Evolutionary conservation across 2,797 vertebrate species (phyloP).

Genomic region (Smutsia gigantea): DNA sequence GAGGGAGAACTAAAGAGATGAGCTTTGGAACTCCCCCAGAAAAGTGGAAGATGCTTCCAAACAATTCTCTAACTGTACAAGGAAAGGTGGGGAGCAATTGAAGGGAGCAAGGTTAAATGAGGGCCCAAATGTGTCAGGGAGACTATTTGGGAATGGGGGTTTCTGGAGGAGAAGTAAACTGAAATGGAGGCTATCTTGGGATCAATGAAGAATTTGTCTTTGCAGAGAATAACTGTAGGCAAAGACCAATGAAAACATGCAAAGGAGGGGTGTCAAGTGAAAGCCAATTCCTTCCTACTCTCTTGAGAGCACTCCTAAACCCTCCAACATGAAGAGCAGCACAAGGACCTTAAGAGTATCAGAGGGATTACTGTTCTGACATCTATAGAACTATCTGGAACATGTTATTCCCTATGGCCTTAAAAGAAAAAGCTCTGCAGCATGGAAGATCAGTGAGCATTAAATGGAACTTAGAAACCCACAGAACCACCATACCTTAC

Average conservation of each 20-base stretch:
- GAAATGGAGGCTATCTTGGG: background rate
- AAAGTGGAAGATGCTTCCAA: background rate
- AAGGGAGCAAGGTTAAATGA: slow-evolving; percentile 2
- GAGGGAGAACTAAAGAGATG: slow-evolving; percentile 25
- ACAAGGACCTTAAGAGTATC: slow-evolving; percentile 7
- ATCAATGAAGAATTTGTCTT: slow-evolving; percentile 46
- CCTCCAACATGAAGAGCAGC: slow-evolving; percentile 57
- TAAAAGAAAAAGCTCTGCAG: background rate
- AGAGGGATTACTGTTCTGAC: slow-evolving; percentile 20
- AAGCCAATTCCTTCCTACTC: slow-evolving; percentile 59
- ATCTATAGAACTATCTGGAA: slow-evolving; percentile 10
- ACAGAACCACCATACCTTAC: slow-evolving; percentile 12
- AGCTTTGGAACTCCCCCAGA: slow-evolving; percentile 13
- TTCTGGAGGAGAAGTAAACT: slow-evolving; percentile 46
- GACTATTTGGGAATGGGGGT: background rate
- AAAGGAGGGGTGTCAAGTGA: background rate
- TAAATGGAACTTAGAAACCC: slow-evolving; percentile 45
- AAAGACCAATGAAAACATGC: background rate
- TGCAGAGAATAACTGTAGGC: slow-evolving; percentile 25
- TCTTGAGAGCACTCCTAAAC: slow-evolving; percentile 44
- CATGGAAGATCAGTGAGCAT: background rate
- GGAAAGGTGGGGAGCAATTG: background rate
- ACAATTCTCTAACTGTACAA: slow-evolving; percentile 24
- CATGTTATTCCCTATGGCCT: slow-evolving; percentile 33
- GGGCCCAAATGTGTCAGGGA: background rate